phyloP scores from a whole-genome alignment of 2,888 invertebrate genomes.

The Therioaphis trifolii region DNA sequence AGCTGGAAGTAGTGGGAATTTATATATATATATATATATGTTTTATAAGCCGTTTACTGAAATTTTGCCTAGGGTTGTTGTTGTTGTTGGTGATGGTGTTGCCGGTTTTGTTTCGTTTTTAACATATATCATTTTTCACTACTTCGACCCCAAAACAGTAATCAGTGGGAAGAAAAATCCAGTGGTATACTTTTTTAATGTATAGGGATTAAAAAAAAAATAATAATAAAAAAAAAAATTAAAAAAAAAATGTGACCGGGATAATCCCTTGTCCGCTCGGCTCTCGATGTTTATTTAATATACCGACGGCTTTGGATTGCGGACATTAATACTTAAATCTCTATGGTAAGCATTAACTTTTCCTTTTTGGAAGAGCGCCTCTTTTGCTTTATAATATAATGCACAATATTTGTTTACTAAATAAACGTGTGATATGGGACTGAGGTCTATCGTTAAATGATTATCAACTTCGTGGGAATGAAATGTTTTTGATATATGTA shows the following conservation, averaged over 20 bases:
- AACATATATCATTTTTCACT: conserved; percentile 48
- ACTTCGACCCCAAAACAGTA: conserved; percentile 46
- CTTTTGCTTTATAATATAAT: conserved; percentile 32
- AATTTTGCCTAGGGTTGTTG: conserved; percentile 37
- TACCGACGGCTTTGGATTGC: conserved; percentile 50
- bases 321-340: conserved; percentile 63
- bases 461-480: conserved; percentile 23
- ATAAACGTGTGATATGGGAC: conserved; percentile 25
- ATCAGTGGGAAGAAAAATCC: conserved; percentile 58
- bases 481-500: not conserved
- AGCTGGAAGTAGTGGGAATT: not conserved
- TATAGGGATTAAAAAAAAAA: conserved; percentile 50
- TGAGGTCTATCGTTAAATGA: conserved; percentile 39
- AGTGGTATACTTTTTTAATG: conserved; percentile 49
- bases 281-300: conserved; percentile 61
- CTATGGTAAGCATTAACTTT: conserved; percentile 59
- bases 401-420: conserved; percentile 43
- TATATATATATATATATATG: too few relatives aligned
- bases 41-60: conserved; percentile 46
- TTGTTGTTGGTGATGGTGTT: too few relatives aligned
- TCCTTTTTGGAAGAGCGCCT: conserved; percentile 50
- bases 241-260: conserved; percentile 44
- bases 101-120: conserved; percentile 8
- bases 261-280: conserved; percentile 58
- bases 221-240: too few relatives aligned